A percentile compares a stretch with the other conserved stretches of the same genome.
Conservation (phyloP, 35 echinoderm and acorn worm species). For the Patiria miniata region DNA sequence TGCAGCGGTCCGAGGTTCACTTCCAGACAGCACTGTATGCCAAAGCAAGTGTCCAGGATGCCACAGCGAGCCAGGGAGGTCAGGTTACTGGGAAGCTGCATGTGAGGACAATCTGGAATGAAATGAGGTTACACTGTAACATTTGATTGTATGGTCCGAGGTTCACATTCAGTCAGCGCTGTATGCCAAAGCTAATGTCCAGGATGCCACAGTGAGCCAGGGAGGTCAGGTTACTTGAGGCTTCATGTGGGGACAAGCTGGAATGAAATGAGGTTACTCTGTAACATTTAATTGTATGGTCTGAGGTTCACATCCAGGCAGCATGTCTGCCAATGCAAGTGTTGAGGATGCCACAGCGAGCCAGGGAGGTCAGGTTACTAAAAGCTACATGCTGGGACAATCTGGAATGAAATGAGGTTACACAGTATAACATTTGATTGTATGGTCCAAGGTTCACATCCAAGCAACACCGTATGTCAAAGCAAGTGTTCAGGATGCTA, state of each 20-base stretch:
- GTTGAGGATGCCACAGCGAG: neutral
- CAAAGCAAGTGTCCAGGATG: conserved; percentile 31
- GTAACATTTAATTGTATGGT: too few species aligned
- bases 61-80: neutral
- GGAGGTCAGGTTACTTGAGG: neutral
- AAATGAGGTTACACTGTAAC: neutral
- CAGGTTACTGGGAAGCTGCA: neutral
- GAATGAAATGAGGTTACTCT: neutral
- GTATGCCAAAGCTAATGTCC: conserved; percentile 20
- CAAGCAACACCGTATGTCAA: too few species aligned
- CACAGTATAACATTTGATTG: too few species aligned
- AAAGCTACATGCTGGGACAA: too few species aligned
- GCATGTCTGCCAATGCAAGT: conserved; percentile 34
- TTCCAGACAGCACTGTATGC: conserved; percentile 28
- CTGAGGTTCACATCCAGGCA: conserved; percentile 17
- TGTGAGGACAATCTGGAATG: neutral
- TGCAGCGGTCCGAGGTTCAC: neutral
- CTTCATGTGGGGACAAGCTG: neutral
- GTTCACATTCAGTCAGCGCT: conserved; percentile 22
- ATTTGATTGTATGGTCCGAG: neutral
- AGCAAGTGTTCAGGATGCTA: too few species aligned
- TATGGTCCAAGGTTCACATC: too few species aligned
- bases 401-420: too few species aligned
- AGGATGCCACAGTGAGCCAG: neutral
- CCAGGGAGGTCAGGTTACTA: neutral